Evolutionary conservation across 2,113 vertebrate genomes (phyloP).

Genomic region (Podarcis cretensis): DNA sequence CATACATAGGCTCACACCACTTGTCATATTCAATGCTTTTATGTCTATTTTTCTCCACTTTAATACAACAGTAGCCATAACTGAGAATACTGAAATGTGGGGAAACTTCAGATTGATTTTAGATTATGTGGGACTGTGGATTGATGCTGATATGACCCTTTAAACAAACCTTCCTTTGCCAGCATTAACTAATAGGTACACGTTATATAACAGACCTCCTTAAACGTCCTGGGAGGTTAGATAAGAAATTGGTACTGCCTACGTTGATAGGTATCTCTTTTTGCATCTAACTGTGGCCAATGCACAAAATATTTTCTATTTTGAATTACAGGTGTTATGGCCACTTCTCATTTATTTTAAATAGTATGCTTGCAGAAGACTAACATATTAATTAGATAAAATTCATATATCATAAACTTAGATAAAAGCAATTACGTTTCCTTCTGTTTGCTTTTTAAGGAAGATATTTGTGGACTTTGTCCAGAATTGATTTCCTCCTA

Average conservation of each 20-base stretch:
- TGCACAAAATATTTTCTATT: not conserved
- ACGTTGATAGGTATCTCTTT: not conserved
- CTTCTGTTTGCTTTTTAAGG: conserved; percentile 11
- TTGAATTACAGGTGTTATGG: not conserved
- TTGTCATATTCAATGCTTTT: no score
- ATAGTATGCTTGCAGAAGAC: not conserved
- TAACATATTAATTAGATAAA: conserved; percentile 3
- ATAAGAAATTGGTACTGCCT: not conserved
- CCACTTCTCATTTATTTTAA: not conserved
- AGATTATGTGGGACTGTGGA: no score
- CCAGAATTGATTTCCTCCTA: conserved; percentile 51
- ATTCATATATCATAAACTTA: not conserved
- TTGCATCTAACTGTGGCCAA: not conserved
- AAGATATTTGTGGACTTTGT: conserved; percentile 29
- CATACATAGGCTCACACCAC: no score
- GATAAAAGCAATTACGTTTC: not conserved
- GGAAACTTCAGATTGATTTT: no score
- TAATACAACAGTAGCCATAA: no score
- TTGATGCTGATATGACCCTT: no score
- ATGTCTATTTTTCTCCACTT: no score
- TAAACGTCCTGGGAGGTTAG: not conserved
- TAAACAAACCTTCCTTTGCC: not conserved
- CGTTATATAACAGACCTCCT: not conserved
- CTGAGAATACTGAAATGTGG: no score
- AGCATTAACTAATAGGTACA: not conserved